Evolutionary conservation across 53 echinoderm and acorn worm species (phyloP), one percentile per base, ranked within the genome.

Genomic region (Temnopleurus reevesii): DNA sequence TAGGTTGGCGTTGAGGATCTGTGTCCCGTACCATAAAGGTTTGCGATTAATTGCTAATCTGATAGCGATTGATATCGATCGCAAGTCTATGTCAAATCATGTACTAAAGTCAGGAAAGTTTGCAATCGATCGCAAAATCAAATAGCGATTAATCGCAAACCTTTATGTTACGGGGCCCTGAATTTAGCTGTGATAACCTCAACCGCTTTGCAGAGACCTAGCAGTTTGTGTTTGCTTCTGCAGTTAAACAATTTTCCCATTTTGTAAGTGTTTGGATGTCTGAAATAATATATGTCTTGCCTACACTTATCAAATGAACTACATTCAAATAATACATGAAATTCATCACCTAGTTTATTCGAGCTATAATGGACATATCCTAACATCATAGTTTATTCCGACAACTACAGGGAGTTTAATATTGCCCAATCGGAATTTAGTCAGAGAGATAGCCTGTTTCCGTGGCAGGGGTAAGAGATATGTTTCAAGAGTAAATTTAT

Each of bases 251-350:
- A 31, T 31, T 66, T 29, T 17, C 29, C 71, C 71, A 66, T 66
- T 66, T 66, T 66, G 29, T 27, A 66, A 30, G 71, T 66, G 29
- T 66, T 66, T 30, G 71, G 34, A 17, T 66, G 8, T 66, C 33
- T 66, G 29, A 27, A 66, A 17, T 66, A 66, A 66, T 66, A 66
- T 66, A 8, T 29, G 35, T 71, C 76, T 34, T 4, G 76, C 18
- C 30, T 31, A 23, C 29, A 29, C 10, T 29, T 29, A 10, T 29
- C 0, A 15, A 71, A 71, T 12, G 31, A 71, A 34, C 59, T 59
- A 59, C 59, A 59, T 59, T 59, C 59, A 59, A 59, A 59, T n/a
- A 59, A n/a, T 12, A 34, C 3, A 30, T 71, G 76, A 71, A 71
- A 71, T 71, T 71, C 1, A 34, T 71, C 76, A 34, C 35, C 76